Evolutionary conservation across 2,888 invertebrate genomes (phyloP).

Genomic region (Tenthredo scrophulariae): DNA sequence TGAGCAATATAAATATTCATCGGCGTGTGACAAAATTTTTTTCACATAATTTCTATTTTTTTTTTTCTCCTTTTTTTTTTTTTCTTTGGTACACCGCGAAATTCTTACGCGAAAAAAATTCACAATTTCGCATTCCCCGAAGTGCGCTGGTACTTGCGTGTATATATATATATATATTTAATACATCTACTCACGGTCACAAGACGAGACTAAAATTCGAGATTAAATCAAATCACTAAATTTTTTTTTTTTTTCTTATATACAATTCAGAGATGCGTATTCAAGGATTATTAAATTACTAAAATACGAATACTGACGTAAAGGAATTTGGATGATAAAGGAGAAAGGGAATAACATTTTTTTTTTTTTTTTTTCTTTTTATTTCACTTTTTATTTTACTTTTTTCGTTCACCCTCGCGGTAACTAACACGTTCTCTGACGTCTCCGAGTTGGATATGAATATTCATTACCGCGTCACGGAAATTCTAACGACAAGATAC

Average conservation of each 20-base stretch:
- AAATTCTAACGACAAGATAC: conserved; percentile 17
- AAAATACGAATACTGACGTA: conserved; percentile 7
- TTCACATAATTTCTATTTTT: neutral
- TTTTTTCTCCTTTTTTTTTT: neutral
- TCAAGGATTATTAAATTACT: conserved; percentile 38
- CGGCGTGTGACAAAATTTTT: conserved; percentile 17
- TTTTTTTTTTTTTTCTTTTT: neutral
- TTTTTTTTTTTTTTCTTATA: neutral
- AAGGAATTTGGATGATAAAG: neutral
- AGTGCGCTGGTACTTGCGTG: neutral
- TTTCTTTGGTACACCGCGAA: neutral
- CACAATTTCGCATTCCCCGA: conserved; percentile 13
- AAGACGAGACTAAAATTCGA: neutral
- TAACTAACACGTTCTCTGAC: conserved; percentile 36
- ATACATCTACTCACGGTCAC: neutral
- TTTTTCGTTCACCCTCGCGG: neutral
- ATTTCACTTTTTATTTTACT: neutral
- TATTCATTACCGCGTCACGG: conserved; percentile 41
- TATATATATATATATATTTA: neutral
- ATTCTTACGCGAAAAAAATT: conserved; percentile 12
- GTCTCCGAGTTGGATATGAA: conserved; percentile 37
- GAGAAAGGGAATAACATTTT: neutral
- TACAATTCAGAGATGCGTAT: conserved; percentile 1
- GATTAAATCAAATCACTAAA: conserved; percentile 2
- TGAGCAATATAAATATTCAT: conserved; percentile 35